phyloP scores from a whole-genome alignment of 2,113 vertebrate genomes.

The Gallinago media region DNA sequence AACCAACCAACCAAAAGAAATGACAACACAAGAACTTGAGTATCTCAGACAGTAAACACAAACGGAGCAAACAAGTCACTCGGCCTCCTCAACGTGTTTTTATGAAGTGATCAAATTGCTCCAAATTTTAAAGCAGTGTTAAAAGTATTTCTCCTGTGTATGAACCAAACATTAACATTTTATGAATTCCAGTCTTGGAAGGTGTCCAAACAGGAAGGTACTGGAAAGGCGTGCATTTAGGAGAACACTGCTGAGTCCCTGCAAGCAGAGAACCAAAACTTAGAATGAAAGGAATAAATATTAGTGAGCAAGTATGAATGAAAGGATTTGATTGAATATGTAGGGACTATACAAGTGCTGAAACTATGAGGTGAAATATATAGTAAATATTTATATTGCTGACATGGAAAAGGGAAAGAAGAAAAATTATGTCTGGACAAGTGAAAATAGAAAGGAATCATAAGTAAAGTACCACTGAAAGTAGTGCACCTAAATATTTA shows the following conservation, averaged over 20 bases:
- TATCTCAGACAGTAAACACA: neutral
- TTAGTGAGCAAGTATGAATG: constrained; percentile 58
- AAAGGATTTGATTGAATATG: constrained; percentile 59
- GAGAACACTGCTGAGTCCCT: constrained; percentile 39
- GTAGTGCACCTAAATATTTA: neutral
- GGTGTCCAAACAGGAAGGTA: constrained; percentile 46
- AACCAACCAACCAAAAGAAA: neutral
- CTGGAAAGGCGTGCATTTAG: constrained; percentile 24
- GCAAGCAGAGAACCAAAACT: constrained; percentile 57
- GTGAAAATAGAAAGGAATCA: neutral
- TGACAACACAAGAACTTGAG: neutral
- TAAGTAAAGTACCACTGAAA: neutral
- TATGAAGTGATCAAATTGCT: constrained; percentile 13
- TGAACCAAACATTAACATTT: constrained; percentile 4
- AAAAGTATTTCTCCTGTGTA: neutral
- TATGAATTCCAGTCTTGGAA: constrained; percentile 7
- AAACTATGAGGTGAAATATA: constrained; percentile 60
- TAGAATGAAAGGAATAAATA: constrained; percentile 51
- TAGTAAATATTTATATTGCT: constrained; percentile 51
- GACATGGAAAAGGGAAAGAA: constrained; percentile 52
- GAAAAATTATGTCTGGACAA: neutral
- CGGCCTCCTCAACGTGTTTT: neutral
- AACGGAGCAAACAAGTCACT: neutral
- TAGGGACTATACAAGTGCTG: constrained; percentile 46
- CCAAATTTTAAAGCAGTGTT: neutral